Evolutionary conservation across 2,113 vertebrate species (phyloP).

Genomic region (Atractosteus spatula): DNA sequence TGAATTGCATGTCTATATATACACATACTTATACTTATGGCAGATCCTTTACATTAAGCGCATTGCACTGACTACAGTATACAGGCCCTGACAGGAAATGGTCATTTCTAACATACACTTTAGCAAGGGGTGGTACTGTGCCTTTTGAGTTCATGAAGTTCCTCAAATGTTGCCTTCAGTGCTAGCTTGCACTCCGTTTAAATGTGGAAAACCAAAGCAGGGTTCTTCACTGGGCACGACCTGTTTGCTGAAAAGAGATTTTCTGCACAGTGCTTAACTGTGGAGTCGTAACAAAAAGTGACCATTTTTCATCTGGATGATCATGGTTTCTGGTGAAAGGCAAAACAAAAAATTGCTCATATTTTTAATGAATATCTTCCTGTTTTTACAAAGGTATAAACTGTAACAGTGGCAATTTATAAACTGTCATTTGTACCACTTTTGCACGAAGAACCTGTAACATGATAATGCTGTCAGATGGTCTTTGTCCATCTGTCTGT

Average conservation of each 20-base stretch:
- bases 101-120: neutral
- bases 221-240: neutral
- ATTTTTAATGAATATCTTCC: slow-evolving; percentile 36
- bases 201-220: neutral
- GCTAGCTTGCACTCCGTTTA: too few species aligned
- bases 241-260: neutral
- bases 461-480: slow-evolving; percentile 37
- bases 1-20: neutral
- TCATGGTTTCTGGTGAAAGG: slow-evolving; percentile 34
- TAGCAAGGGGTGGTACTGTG: neutral
- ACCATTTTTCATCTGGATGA: slow-evolving; percentile 29
- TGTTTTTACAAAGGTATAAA: slow-evolving; percentile 15
- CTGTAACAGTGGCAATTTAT: slow-evolving; percentile 49
- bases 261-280: neutral
- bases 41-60: neutral
- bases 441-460: slow-evolving; percentile 62
- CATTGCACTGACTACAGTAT: too few species aligned
- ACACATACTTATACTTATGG: neutral
- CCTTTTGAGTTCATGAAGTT: neutral
- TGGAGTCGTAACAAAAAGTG: neutral
- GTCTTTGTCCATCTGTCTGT: slow-evolving; percentile 21
- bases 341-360: slow-evolving; percentile 27
- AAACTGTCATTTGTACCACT: slow-evolving; percentile 55
- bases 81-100: neutral
- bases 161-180: too few species aligned